Evolutionary conservation across 2,113 vertebrate genomes (phyloP).

Genomic region (Uria aalge): DNA sequence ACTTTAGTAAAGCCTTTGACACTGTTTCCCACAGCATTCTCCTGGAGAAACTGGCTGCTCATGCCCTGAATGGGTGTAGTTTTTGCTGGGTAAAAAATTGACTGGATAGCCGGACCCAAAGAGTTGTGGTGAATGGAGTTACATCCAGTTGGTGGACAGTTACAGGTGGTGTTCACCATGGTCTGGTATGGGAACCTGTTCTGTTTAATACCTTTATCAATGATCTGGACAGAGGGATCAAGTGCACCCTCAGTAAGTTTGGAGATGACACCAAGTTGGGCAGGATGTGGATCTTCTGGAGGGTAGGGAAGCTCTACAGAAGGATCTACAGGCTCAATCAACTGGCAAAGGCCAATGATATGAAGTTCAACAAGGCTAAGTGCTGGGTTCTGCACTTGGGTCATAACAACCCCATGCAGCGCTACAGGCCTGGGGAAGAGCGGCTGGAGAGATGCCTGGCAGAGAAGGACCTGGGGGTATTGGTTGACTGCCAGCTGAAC

Average conservation of each 20-base stretch:
- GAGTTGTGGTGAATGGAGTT: not conserved
- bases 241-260: not conserved
- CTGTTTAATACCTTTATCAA: no score
- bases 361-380: not conserved
- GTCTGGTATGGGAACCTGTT: no score
- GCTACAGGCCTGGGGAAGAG: not conserved
- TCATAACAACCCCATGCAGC: not conserved
- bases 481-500: not conserved
- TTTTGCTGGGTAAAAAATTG: not conserved
- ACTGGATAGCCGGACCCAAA: not conserved
- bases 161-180: no score
- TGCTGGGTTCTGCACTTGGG: not conserved
- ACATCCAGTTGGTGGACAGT: no score
- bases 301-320: not conserved
- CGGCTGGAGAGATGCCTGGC: not conserved
- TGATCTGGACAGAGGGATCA: not conserved
- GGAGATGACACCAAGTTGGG: not conserved
- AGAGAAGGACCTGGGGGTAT: not conserved
- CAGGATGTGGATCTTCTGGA: not conserved
- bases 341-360: not conserved
- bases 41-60: not conserved
- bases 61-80: not conserved
- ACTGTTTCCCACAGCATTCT: not conserved
- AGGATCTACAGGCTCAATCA: not conserved
- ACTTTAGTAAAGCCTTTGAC: not conserved